A percentile compares a stretch with the other conserved stretches of the same genome.
Conservation (phyloP, 2,888 invertebrate species). For the Lithosia quadra region DNA sequence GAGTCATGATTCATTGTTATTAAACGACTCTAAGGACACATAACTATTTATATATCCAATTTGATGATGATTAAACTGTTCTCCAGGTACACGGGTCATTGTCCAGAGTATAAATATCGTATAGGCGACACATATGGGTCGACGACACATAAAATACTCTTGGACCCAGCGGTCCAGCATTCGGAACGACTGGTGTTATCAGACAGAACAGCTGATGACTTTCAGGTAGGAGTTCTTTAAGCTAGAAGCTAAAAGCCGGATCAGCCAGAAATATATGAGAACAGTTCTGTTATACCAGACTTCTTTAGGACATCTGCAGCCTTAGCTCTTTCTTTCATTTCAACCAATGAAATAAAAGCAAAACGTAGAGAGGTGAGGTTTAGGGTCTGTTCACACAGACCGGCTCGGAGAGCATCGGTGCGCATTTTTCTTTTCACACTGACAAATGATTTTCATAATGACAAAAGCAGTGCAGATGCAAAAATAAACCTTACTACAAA, state of each 20-base stretch:
- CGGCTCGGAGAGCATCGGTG: no score
- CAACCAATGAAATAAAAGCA: no score
- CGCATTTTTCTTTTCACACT: no score
- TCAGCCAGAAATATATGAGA: not conserved
- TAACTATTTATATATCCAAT: not conserved
- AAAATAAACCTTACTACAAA: no score
- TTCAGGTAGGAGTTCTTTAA: constrained; percentile 78
- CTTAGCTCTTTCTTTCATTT: no score
- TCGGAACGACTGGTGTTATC: constrained; percentile 90
- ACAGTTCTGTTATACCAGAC: no score
- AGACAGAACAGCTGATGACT: constrained; percentile 88
- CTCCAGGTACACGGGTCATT: constrained; percentile 91
- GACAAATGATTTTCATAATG: no score
- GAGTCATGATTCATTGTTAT: constrained; percentile 12
- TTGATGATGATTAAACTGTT: not conserved
- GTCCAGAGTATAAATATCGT: constrained; percentile 91
- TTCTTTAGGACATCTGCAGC: no score
- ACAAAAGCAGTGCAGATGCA: no score
- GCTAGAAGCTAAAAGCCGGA: not conserved
- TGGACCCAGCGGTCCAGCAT: constrained; percentile 91
- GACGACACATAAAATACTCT: constrained; percentile 90
- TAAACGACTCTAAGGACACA: not conserved
- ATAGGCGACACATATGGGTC: constrained; percentile 92
- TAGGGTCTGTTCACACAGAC: no score
- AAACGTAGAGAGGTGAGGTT: no score